A percentile compares a stretch with the other conserved stretches of the same genome.
These are phyloP conservation scores for Drosophila baimaii DNA, from an alignment of 1,140 invertebrate genomes.

Conservation along the genomic window DNA sequence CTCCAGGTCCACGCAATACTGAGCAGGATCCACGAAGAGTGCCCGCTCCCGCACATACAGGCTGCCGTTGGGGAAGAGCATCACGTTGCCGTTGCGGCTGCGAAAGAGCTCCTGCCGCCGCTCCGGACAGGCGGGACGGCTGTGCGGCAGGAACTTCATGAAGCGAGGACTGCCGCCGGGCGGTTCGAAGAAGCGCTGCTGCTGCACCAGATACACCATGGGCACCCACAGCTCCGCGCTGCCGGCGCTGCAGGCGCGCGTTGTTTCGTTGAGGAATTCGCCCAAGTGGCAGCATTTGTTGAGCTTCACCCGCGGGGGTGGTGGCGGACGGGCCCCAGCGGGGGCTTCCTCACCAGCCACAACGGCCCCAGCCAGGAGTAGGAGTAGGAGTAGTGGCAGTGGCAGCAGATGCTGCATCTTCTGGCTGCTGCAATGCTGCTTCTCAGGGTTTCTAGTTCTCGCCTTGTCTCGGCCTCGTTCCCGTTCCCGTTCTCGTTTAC, in stretches of 20 bases:
- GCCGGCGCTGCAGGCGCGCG: conserved; percentile 66
- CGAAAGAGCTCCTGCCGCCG: conserved; percentile 57
- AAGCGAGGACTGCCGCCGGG: conserved; percentile 65
- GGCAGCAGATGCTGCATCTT: neutral
- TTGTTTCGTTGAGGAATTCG: conserved; percentile 69
- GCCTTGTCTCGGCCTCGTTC: neutral
- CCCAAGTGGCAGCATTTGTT: conserved; percentile 83
- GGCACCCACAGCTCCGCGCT: conserved; percentile 73
- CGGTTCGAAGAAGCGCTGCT: conserved; percentile 65
- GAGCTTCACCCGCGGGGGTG: conserved; percentile 63
- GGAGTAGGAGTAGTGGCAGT: neutral
- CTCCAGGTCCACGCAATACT: conserved; percentile 87
- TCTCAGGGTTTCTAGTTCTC: conserved; percentile 8
- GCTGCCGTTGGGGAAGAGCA: conserved; percentile 86
- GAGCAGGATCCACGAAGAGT: conserved; percentile 79
- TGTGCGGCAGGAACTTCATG: conserved; percentile 70
- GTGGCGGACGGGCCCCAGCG: conserved; percentile 6
- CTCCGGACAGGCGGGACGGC: conserved; percentile 53
- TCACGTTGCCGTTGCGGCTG: conserved; percentile 54
- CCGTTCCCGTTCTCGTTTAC: conserved; percentile 14
- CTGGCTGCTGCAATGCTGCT: neutral
- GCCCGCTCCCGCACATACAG: conserved; percentile 84
- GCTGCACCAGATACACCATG: conserved; percentile 66
- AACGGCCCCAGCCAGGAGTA: neutral
- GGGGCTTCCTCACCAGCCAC: neutral